Percentiles rank a stretch among this genome's conserved stretches.
Evolutionary conservation across 2,888 invertebrate species (phyloP).

Genomic region (Octodonta nipae): DNA sequence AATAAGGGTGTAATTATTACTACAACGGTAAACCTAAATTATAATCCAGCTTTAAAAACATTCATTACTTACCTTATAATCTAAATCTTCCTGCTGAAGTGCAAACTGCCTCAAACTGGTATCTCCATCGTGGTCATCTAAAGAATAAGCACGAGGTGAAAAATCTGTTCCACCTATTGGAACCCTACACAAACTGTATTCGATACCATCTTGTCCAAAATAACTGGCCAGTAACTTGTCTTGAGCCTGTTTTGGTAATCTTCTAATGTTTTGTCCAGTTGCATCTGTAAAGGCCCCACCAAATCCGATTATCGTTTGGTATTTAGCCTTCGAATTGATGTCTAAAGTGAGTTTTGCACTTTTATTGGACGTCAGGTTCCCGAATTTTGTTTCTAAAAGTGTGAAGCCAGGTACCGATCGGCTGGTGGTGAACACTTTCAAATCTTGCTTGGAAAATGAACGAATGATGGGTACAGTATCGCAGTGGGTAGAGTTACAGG

Average conservation of each 20-base stretch:
- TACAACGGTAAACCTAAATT: conserved; percentile 20
- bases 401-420: conserved; percentile 43
- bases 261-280: conserved; percentile 53
- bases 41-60: background rate
- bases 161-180: conserved; percentile 82
- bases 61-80: conserved; percentile 45
- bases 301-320: conserved; percentile 63
- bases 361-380: background rate
- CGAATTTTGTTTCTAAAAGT: conserved; percentile 32
- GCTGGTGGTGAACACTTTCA: conserved; percentile 32
- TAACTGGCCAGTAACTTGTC: conserved; percentile 48
- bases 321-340: too few species aligned
- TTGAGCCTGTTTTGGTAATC: conserved; percentile 41
- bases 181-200: conserved; percentile 65
- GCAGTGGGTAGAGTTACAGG: conserved; percentile 35
- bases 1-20: too few species aligned
- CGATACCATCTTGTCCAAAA: conserved; percentile 42
- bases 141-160: conserved; percentile 66
- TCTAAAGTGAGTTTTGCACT: conserved; percentile 23
- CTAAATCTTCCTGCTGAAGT: conserved; percentile 51
- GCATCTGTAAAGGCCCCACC: conserved; percentile 69
- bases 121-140: conserved; percentile 49
- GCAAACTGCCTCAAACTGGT: conserved; percentile 48
- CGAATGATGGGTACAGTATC: conserved; percentile 34
- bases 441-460: too few species aligned